Percentiles rank a stretch among this genome's conserved stretches.
Evolutionary conservation across 2,797 vertebrate species (phyloP).

Genomic region (Eleutherodactylus coqui): DNA sequence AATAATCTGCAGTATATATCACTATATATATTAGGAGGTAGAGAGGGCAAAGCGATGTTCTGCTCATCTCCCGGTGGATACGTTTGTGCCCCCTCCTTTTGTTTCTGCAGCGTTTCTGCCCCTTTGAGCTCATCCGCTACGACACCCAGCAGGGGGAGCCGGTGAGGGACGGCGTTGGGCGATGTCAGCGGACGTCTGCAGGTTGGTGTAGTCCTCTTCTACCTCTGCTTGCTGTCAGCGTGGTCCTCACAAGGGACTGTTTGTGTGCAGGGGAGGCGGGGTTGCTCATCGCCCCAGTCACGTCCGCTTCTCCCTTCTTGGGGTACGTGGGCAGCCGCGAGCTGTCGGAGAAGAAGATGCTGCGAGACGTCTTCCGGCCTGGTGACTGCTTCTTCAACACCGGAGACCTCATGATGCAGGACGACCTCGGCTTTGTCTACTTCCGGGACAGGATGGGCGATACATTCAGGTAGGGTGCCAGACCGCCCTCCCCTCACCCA

Average conservation of each 20-base stretch:
- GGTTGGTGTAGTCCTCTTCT: constrained; percentile 70
- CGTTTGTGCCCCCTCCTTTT: not conserved
- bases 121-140: constrained; percentile 84
- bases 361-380: constrained; percentile 67
- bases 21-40: not conserved
- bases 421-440: constrained; percentile 67
- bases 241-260: not conserved
- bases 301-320: constrained; percentile 69
- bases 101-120: constrained; percentile 74
- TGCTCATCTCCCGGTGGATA: not conserved
- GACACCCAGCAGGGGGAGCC: constrained; percentile 79
- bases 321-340: constrained; percentile 73
- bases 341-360: constrained; percentile 70
- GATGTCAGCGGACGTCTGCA: constrained; percentile 73
- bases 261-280: constrained; percentile 69
- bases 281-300: constrained; percentile 74
- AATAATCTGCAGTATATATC: not conserved
- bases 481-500: not conserved
- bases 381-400: constrained; percentile 76
- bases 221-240: not conserved
- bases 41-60: no score
- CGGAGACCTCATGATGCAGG: constrained; percentile 72
- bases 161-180: constrained; percentile 73
- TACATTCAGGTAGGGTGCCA: constrained; percentile 69
- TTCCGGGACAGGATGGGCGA: constrained; percentile 76